These are phyloP conservation scores for Ophioninae sp. DNA, from an alignment of 2,888 invertebrate species.

Conservation along the genomic window DNA sequence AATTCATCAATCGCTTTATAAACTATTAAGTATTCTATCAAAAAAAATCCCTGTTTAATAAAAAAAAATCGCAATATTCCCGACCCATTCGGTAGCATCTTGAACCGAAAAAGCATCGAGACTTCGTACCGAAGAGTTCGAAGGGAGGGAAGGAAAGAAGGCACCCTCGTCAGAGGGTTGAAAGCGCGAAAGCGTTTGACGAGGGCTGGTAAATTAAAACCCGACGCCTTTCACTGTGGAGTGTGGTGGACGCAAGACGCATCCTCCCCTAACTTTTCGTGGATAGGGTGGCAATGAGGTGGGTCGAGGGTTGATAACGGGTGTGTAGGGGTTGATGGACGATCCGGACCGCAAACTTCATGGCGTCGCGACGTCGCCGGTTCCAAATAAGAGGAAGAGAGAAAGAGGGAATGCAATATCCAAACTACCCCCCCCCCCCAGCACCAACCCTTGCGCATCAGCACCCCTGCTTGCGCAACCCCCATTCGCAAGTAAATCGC, in stretches of 20 bases:
- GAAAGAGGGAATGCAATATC: neutral
- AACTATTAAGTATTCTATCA: too few relatives aligned
- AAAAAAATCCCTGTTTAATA: too few relatives aligned
- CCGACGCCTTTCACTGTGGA: constrained; percentile 55
- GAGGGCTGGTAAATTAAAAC: constrained; percentile 42
- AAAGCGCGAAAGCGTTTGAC: constrained; percentile 11
- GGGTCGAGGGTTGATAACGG: neutral
- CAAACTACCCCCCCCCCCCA: too few relatives aligned
- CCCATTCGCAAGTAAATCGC: constrained; percentile 67
- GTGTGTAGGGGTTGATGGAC: constrained; percentile 70
- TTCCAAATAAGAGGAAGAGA: neutral
- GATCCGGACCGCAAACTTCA: constrained; percentile 64
- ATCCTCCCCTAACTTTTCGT: constrained; percentile 49
- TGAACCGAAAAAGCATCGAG: neutral
- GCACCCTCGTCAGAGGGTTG: neutral
- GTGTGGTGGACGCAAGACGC: constrained; percentile 25
- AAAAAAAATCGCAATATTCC: too few relatives aligned
- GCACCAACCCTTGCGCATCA: neutral
- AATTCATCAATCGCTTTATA: too few relatives aligned
- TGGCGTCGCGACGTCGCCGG: constrained; percentile 52
- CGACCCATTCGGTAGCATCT: too few relatives aligned
- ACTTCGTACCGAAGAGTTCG: neutral
- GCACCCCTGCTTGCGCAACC: constrained; percentile 16
- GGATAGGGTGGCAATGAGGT: constrained; percentile 38
- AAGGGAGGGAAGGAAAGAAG: constrained; percentile 5